Percentiles rank a stretch among this genome's conserved stretches.
phyloP scores from a whole-genome alignment of 2,113 vertebrate species.

The Ceratotherium simum region DNA sequence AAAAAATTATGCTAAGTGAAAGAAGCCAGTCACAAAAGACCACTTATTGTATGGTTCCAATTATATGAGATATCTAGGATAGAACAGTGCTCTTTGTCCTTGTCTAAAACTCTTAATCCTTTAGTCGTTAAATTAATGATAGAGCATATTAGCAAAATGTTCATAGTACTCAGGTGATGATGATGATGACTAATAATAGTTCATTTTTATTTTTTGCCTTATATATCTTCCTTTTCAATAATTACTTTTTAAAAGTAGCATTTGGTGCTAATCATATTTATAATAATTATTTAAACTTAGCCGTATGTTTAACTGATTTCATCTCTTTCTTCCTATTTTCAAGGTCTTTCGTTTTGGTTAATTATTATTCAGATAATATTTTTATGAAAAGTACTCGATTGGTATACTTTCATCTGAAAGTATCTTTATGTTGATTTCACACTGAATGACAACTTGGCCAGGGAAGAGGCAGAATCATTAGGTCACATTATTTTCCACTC shows the following conservation, averaged over 20 bases:
- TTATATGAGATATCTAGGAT: background rate
- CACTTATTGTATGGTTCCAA: background rate
- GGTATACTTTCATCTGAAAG: background rate
- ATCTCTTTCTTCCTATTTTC: background rate
- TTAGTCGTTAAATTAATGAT: conserved; percentile 22
- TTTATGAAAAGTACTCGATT: background rate
- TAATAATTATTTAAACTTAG: background rate
- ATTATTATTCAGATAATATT: background rate
- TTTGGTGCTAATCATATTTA: background rate
- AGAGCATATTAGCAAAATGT: background rate
- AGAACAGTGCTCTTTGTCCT: background rate
- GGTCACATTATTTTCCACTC: background rate
- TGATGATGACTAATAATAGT: background rate
- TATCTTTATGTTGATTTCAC: background rate
- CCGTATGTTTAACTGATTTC: background rate
- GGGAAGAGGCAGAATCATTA: background rate
- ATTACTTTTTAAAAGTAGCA: background rate
- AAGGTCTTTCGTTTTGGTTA: conserved; percentile 8
- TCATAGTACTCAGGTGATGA: background rate
- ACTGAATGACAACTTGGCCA: background rate
- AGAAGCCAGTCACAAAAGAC: background rate
- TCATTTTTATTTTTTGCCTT: conserved; percentile 25
- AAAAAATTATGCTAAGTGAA: conserved; percentile 23
- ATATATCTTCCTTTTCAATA: background rate
- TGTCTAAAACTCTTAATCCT: background rate